Evolutionary conservation across 2,888 invertebrate genomes (phyloP), one percentile per base, ranked within the genome.

Genomic region (Sarcophaga subvicina): DNA sequence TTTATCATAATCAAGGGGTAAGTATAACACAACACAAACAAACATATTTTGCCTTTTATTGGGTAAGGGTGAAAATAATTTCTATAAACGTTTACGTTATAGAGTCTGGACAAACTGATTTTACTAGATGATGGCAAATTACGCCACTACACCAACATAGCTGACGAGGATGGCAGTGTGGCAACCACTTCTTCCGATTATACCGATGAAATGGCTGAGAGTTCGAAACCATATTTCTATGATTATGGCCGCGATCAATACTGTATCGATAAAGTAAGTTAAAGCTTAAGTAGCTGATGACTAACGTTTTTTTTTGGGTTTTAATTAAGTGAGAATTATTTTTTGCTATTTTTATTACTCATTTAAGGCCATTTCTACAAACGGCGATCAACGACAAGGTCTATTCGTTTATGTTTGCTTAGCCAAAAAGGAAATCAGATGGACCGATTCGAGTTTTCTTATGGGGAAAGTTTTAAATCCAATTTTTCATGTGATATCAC

Each of bases 401-500:
- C 94, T 95, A 87, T 97, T 96, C 92, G 97, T 97, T 5, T 94
- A 95, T 90, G 96, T 97, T 3, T 97, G 97, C 91, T 94, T 96
- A 72, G 96, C 97, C 22, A 95, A 96, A 90, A 95, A 96, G 45
- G 95, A 95, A 87, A 94, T 95, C n/a, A 95, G 95, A 89, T 97
- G 97, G 96, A 96, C 95, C 78, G 96, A 96, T 88, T 95, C 96
- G 0, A 95, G 95, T 91, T 96, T 96, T 91, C 91, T 97, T 22
- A 95, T 97, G 94, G 95, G 95, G 84, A 96, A 96, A 93, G 94
- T 97, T 73, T 92, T 97, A 0, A 97, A 96, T 93, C 97, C 97
- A 12, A 94, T 96, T 70, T 96, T 96, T 88, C 97, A 97, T 93
- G 95, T 95, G 0, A 94, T 97, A 75, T 95, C 96, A 17, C 96